phyloP scores from a whole-genome alignment of 2,888 invertebrate genomes.

The Cyrtodaria siliqua region DNA sequence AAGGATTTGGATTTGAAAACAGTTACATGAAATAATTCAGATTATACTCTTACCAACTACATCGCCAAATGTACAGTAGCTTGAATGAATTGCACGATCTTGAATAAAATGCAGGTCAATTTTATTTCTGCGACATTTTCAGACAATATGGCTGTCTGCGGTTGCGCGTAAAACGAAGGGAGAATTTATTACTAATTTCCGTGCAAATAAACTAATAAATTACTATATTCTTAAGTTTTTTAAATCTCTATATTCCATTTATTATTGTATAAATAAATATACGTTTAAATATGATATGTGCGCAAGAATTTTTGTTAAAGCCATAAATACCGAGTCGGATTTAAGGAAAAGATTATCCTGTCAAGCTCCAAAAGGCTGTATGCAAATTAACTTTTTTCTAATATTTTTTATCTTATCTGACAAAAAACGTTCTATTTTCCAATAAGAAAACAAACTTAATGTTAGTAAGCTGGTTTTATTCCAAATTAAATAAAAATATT shows the following conservation, averaged over 20 bases:
- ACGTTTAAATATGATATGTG: too few relatives aligned
- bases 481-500: background rate
- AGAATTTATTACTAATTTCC: conserved; percentile 13
- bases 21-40: background rate
- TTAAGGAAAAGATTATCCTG: background rate
- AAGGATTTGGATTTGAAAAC: background rate
- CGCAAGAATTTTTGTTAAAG: too few relatives aligned
- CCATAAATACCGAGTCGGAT: too few relatives aligned
- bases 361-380: conserved; percentile 41
- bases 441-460: background rate
- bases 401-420: conserved; percentile 5
- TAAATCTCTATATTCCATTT: too few relatives aligned
- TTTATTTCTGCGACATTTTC: conserved; percentile 46
- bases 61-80: background rate
- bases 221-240: too few relatives aligned
- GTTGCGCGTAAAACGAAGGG: conserved; percentile 33
- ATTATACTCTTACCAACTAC: conserved; percentile 44
- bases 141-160: conserved; percentile 66
- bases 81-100: background rate
- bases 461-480: background rate
- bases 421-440: background rate
- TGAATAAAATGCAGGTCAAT: background rate
- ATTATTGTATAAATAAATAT: too few relatives aligned
- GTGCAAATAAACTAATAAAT: conserved; percentile 4
- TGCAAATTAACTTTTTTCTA: conserved; percentile 34